Base-by-base conservation (phyloP, 2,888 invertebrate genomes). In the Alentia gelatinosa region DNA sequence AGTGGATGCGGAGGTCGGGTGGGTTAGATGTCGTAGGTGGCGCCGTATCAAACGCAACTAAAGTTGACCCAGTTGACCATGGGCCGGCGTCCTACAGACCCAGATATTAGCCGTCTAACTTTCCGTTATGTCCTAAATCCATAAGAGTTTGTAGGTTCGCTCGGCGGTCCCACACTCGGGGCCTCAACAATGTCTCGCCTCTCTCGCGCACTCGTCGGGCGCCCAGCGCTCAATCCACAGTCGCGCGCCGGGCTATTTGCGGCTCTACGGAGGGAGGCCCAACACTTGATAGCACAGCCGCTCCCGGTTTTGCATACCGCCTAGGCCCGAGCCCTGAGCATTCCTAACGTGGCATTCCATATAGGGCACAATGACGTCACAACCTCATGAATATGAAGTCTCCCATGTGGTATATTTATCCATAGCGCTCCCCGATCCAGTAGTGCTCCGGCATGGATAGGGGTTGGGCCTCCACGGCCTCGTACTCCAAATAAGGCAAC, bases 261-360 rank as follows among this genome's bases (percentile, higher is more conserved):
- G 83, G 83, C 42, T 15, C 79, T 89, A 1, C 90, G 79, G 91
- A 42, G 91, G 91, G 90, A 39, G 75, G 83, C 12, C 30, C 39
- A 37, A 39, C 89, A 79, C 35, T 83, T 50, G 79, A 63, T 90
- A 89, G 91, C 84, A 92, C 92, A 92, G 92, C 92, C 91, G 35
- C 37, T 26, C 19, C 26, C 42, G 19, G 40, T 39, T 26, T 37
- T 35, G 86, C 68, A 26, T 9, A 19, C 35, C 35, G n/a, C 79
- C 33, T 39, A 7, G n/a, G 42, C 89, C 39, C 26, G n/a, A 30
- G 37, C 74, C 50, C 26, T 19, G 23, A 39, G 83, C 92, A 92
- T 92, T 91, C 92, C 88, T 75, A 30, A 63, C 89, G 84, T 91
- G 91, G 84, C 91, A 79, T 92, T 92, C 92, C 92, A 92, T 92